Conservation (phyloP, 53 echinoderm and acorn worm species). For the Zoroaster sp. region DNA sequence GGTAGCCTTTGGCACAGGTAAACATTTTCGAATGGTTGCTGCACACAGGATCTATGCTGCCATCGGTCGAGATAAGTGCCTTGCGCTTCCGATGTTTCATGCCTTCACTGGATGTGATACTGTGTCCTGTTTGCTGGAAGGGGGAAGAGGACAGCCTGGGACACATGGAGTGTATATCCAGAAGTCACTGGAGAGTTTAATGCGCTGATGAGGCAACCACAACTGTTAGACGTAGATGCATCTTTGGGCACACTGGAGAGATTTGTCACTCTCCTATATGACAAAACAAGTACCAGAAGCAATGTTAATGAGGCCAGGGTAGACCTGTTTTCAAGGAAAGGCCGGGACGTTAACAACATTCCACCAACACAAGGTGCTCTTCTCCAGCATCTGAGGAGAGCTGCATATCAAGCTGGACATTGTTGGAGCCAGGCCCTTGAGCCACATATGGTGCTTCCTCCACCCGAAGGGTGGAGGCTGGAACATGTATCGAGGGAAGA, state of each 20-base stretch:
- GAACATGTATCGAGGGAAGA: background rate
- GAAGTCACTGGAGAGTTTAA: background rate
- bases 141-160: background rate
- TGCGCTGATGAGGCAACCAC: background rate
- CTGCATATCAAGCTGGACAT: background rate
- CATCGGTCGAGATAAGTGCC: background rate
- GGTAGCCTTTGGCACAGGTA: background rate
- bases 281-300: background rate
- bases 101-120: slow-evolving; percentile 25
- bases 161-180: background rate
- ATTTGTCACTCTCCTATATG: background rate
- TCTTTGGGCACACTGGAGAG: background rate
- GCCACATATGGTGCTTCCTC: background rate
- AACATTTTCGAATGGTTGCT: background rate
- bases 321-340: background rate
- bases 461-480: background rate
- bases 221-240: background rate
- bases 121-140: background rate
- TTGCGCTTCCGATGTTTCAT: slow-evolving; percentile 6
- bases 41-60: background rate
- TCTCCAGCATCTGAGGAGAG: background rate
- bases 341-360: background rate
- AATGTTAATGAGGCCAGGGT: background rate
- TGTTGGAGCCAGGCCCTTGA: background rate
- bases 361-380: background rate